Evolutionary conservation across 2,797 vertebrate genomes (phyloP), one percentile per base, ranked within the genome.

Genomic region (Buphagus erythrorhynchus): DNA sequence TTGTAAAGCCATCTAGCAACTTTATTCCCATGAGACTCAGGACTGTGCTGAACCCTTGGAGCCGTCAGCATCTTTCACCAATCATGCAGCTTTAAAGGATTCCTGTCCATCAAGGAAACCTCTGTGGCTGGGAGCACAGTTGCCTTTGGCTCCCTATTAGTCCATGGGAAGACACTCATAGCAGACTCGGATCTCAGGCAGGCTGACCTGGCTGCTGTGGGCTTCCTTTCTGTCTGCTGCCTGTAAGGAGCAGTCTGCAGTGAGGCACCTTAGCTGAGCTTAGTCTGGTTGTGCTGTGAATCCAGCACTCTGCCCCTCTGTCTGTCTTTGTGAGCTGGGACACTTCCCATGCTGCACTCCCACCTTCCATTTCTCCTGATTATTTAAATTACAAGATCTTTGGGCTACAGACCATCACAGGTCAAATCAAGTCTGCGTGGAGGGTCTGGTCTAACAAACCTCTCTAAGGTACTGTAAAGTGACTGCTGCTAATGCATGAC

Each of bases 151-250:
- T 88, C 20, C 17, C 15, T 43, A 26, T 38, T 35, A 28, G 52
- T 21, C 1, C 15, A 0, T 7, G 36, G 25, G 62, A n/a, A 78
- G 33, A 28, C 29, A 3, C 54, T 36, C 1, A 0, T 0, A 52
- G 76, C 35, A 71, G 57, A 26, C 25, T 72, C 25, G 6, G 3
- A 18, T 36, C 33, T 71, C 40, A 48, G 88, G 25, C 5, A 20
- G 20, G 24, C 33, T 78, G 36, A 5, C 21, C 52, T 46, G 25
- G 29, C 20, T 45, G 33, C 21, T 40, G 36, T 33, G 26, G 22
- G 19, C 19, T 63, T 66, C 4, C 1, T 20, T 63, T 86, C 46
- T 54, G 9, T 9, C 42, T 38, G 17, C 12, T 21, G 20, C 9
- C 69, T 54, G 13, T 6, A 16, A 63, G 48, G 55, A 82, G 9